A percentile compares a stretch with the other conserved stretches of the same genome.
phyloP scores from a whole-genome alignment of 1,140 invertebrate genomes.

The Pogonognathellus flavescens region DNA sequence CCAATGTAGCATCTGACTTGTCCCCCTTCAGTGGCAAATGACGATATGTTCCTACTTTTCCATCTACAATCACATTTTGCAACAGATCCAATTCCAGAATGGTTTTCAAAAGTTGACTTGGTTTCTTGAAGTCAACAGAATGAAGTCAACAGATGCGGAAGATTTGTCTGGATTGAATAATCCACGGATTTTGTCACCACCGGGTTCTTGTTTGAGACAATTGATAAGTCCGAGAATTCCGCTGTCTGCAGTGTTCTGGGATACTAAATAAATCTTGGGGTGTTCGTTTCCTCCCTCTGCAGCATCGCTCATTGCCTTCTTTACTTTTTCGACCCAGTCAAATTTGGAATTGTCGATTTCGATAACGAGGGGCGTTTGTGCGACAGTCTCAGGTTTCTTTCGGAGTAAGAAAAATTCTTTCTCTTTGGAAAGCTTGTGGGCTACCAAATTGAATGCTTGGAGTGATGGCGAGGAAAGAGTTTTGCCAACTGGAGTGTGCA shows the following conservation, averaged over 20 bases:
- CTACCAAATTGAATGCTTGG: conserved; percentile 54
- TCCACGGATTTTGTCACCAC: conserved; percentile 80
- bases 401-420: conserved; percentile 59
- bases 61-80: conserved; percentile 60
- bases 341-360: conserved; percentile 79
- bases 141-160: too few relatives aligned
- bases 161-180: conserved; percentile 66
- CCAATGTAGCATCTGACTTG: conserved; percentile 57
- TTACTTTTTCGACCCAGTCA: conserved; percentile 86
- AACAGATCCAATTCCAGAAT: conserved; percentile 67
- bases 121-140: conserved; percentile 48
- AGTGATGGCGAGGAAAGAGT: not conserved
- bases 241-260: conserved; percentile 77
- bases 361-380: conserved; percentile 72
- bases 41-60: conserved; percentile 63
- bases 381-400: conserved; percentile 68
- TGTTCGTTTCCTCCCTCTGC: conserved; percentile 71
- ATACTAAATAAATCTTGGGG: conserved; percentile 79
- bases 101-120: conserved; percentile 67
- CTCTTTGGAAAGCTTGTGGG: conserved; percentile 59
- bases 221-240: conserved; percentile 90
- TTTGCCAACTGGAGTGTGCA: conserved; percentile 1
- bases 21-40: conserved; percentile 63
- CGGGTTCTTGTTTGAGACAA: conserved; percentile 87
- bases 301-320: conserved; percentile 77